Evolutionary conservation across 2,888 invertebrate species (phyloP).

Genomic region (Malacosoma neustria): DNA sequence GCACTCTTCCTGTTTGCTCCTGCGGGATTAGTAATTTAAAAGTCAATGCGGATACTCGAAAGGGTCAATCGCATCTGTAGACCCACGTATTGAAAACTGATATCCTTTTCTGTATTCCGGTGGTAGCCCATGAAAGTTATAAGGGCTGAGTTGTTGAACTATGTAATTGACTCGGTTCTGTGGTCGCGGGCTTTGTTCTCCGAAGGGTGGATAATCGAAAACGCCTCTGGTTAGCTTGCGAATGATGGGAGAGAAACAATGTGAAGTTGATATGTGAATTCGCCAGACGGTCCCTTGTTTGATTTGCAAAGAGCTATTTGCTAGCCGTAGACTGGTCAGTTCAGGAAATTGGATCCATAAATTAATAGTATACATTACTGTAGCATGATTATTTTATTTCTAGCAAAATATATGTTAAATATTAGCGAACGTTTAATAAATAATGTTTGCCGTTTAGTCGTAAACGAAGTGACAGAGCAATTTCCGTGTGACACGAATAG

Average conservation of each 20-base stretch:
- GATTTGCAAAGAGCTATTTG: slow-evolving; percentile 72
- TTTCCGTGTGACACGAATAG: slow-evolving; percentile 51
- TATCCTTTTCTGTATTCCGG: slow-evolving; percentile 74
- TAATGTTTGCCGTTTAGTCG: slow-evolving; percentile 25
- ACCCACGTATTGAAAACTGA: slow-evolving; percentile 69
- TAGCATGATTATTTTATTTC: too few species aligned
- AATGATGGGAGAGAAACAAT: slow-evolving; percentile 68
- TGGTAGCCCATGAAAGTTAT: slow-evolving; percentile 71
- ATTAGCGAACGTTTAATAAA: slow-evolving; percentile 42
- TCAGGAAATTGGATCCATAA: slow-evolving; percentile 69
- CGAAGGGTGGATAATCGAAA: slow-evolving; percentile 69
- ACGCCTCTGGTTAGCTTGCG: slow-evolving; percentile 67
- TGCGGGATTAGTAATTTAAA: slow-evolving; percentile 74
- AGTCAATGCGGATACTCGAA: slow-evolving; percentile 74
- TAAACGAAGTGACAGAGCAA: slow-evolving; percentile 45
- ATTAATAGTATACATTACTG: too few species aligned
- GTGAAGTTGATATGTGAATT: slow-evolving; percentile 71
- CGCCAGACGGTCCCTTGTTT: slow-evolving; percentile 66
- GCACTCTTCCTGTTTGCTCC: slow-evolving; percentile 62
- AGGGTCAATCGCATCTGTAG: slow-evolving; percentile 69
- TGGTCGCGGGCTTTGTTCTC: slow-evolving; percentile 71
- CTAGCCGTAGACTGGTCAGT: slow-evolving; percentile 54
- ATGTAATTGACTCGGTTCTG: slow-evolving; percentile 74
- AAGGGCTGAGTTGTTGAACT: slow-evolving; percentile 75
- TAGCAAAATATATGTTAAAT: too few species aligned